Evolutionary conservation across 1,140 invertebrate genomes (phyloP).

Genomic region (Drosophila kurseongensis): DNA sequence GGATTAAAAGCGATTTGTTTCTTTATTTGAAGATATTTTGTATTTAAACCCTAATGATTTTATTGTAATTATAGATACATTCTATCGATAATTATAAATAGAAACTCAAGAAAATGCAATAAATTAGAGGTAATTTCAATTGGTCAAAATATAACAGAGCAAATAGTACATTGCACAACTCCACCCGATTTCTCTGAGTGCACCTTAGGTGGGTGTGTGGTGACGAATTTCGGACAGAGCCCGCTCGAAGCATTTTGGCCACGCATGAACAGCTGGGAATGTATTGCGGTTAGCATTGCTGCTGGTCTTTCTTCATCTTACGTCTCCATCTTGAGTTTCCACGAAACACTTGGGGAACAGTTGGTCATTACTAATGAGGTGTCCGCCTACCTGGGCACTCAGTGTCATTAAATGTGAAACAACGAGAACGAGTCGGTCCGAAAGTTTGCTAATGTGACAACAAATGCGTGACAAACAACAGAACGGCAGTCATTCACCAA

Average conservation of each 20-base stretch:
- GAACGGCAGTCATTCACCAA: slow-evolving; percentile 40
- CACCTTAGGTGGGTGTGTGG: slow-evolving; percentile 13
- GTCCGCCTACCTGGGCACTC: slow-evolving; percentile 20
- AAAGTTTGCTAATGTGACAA: slow-evolving; percentile 69
- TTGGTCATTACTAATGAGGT: slow-evolving; percentile 47
- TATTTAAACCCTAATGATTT: too few species aligned
- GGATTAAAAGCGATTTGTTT: too few species aligned
- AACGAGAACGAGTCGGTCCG: background rate
- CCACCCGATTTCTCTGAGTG: background rate
- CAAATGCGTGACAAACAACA: slow-evolving; percentile 62
- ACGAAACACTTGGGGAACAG: slow-evolving; percentile 19
- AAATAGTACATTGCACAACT: too few species aligned
- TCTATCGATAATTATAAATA: too few species aligned
- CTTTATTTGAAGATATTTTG: too few species aligned
- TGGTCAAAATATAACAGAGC: too few species aligned
- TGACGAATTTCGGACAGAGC: slow-evolving; percentile 15
- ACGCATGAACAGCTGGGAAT: slow-evolving; percentile 39
- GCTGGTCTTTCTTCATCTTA: background rate
- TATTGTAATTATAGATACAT: too few species aligned
- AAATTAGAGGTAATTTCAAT: too few species aligned
- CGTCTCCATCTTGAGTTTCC: slow-evolving; percentile 34
- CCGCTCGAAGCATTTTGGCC: slow-evolving; percentile 11
- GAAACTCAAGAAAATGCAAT: too few species aligned
- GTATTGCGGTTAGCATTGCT: slow-evolving; percentile 31
- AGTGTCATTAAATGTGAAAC: slow-evolving; percentile 50